A percentile compares a stretch with the other conserved stretches of the same genome.
These are phyloP conservation scores for Cynopterus sphinx DNA, from an alignment of 2,797 vertebrate species.

Conservation along the genomic window DNA sequence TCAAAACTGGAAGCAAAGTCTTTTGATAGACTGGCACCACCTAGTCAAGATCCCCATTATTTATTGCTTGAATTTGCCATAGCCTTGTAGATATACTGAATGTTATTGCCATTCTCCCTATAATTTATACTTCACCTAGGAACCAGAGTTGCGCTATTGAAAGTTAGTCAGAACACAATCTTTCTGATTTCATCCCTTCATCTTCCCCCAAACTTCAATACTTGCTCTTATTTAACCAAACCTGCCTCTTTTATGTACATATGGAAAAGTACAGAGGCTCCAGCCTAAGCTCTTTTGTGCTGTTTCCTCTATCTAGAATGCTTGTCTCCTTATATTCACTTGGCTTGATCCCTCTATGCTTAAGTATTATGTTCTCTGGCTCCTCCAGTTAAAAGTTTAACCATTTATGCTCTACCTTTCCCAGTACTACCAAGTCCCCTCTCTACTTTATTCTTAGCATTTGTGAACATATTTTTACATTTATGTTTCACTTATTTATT, in stretches of 20 bases:
- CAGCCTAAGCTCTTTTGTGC: not conserved
- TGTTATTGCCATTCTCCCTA: not conserved
- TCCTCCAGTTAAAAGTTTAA: not conserved
- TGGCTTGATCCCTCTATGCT: not conserved
- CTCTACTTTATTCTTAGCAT: not conserved
- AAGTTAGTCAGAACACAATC: not conserved
- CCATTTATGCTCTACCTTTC: not conserved
- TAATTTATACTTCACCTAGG: not conserved
- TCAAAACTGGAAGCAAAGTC: not conserved
- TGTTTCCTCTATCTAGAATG: not conserved
- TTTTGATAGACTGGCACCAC: not conserved
- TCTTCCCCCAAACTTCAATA: not conserved
- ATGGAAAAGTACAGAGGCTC: not conserved
- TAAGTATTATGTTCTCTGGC: not conserved
- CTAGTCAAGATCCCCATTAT: not conserved
- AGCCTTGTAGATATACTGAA: not conserved
- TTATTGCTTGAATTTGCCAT: not conserved
- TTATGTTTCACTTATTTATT: not conserved
- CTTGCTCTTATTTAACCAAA: not conserved
- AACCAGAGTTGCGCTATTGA: not conserved
- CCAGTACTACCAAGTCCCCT: not conserved
- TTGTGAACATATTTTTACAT: not conserved
- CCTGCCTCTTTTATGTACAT: not conserved
- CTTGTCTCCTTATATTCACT: not conserved
- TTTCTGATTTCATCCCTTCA: not conserved